These are phyloP conservation scores for Leptopilina syphax DNA, from an alignment of 2,888 invertebrate species.

Conservation along the genomic window DNA sequence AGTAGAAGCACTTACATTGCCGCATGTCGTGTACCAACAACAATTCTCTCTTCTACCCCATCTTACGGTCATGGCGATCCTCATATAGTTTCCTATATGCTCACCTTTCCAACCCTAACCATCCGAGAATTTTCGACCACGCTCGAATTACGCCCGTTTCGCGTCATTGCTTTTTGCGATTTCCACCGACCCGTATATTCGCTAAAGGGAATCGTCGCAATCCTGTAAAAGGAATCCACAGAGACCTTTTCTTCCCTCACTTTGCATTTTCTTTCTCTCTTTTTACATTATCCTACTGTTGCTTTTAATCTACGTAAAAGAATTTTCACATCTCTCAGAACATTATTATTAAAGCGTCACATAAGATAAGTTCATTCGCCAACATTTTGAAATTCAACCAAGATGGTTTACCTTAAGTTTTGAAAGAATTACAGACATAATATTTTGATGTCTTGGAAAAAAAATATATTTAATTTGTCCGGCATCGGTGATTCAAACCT, in stretches of 20 bases:
- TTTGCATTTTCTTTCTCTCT: not conserved
- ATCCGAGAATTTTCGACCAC: conserved; percentile 14
- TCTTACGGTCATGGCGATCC: conserved; percentile 1
- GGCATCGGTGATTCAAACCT: too few relatives aligned
- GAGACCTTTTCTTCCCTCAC: not conserved
- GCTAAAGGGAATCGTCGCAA: conserved; percentile 41
- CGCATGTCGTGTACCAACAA: conserved; percentile 9
- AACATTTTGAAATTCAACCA: too few relatives aligned
- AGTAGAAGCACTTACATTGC: conserved; percentile 18
- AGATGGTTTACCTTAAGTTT: too few relatives aligned
- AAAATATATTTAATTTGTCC: too few relatives aligned
- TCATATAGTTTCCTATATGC: conserved; percentile 20
- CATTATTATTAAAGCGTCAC: not conserved
- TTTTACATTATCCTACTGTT: not conserved
- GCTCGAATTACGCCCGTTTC: conserved; percentile 23
- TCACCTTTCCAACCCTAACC: conserved; percentile 1
- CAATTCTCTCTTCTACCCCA: conserved; percentile 1
- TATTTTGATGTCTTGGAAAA: too few relatives aligned
- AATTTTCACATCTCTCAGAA: not conserved
- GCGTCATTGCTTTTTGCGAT: conserved; percentile 13
- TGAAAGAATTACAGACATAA: too few relatives aligned
- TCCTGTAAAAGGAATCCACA: conserved; percentile 18
- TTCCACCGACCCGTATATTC: conserved; percentile 42
- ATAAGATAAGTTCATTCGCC: not conserved
- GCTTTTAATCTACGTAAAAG: conserved; percentile 11